Conservation (phyloP, 1,140 invertebrate genomes). For the Asbolus verrucosus region DNA sequence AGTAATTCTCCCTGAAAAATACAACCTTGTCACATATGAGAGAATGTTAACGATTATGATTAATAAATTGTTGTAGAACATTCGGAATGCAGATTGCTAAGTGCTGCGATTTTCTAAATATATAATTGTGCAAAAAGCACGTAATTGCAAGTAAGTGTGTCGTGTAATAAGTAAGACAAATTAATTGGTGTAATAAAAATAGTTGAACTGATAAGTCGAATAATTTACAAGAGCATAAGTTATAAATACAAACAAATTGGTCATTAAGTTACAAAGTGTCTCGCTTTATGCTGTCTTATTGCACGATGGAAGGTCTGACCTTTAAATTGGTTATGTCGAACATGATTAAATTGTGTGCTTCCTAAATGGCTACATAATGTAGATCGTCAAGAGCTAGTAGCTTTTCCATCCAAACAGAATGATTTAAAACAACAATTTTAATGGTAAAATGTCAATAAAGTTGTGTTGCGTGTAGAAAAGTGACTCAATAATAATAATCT, state of each 20-base stretch:
- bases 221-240: background rate
- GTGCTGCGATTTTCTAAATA: no score
- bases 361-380: slow-evolving; percentile 2
- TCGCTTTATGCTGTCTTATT: slow-evolving; percentile 8
- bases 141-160: background rate
- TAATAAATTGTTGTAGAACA: no score
- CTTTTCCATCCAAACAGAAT: background rate
- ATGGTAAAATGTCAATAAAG: background rate
- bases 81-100: no score
- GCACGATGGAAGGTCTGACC: background rate
- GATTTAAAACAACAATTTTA: slow-evolving; percentile 15
- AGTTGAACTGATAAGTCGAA: background rate
- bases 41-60: no score
- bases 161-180: slow-evolving; percentile 2
- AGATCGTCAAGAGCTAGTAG: slow-evolving; percentile 1
- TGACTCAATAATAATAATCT: slow-evolving; percentile 4
- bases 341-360: slow-evolving; percentile 28
- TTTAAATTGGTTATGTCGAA: background rate
- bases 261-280: background rate
- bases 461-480: slow-evolving; percentile 13
- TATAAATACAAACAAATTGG: slow-evolving; percentile 26
- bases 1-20: no score
- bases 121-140: no score
- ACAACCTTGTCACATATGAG: no score
- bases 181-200: slow-evolving; percentile 8